Percentiles rank a stretch among this genome's conserved stretches.
Evolutionary conservation across 1,140 invertebrate species (phyloP).

Genomic region (Drosophila grimshawi): DNA sequence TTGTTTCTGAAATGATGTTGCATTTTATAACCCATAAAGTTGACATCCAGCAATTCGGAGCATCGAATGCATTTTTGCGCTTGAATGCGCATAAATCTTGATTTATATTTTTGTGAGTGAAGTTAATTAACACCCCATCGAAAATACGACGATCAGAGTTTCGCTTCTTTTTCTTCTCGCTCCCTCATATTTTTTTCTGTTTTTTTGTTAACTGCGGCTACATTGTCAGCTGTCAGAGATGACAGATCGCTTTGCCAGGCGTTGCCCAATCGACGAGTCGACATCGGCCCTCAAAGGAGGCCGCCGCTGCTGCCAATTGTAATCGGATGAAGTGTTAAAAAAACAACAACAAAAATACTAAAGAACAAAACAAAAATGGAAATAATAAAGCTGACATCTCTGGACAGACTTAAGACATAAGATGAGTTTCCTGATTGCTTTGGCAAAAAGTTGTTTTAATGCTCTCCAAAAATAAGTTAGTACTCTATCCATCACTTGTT

Average conservation of each 20-base stretch:
- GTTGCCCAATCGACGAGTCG: constrained; percentile 39
- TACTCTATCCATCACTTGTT: constrained; percentile 18
- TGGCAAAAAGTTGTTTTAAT: constrained; percentile 35
- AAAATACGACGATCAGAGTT: constrained; percentile 22
- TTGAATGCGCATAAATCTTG: constrained; percentile 58
- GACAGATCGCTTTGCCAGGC: constrained; percentile 70
- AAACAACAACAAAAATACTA: background rate
- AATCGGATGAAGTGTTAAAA: constrained; percentile 62
- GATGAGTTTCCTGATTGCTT: constrained; percentile 42
- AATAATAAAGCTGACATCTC: constrained; percentile 26
- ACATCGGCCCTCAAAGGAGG: constrained; percentile 8
- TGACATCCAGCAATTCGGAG: constrained; percentile 22
- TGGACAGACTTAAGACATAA: constrained; percentile 21
- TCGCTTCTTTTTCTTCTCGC: background rate
- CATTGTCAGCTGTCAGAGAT: constrained; percentile 72
- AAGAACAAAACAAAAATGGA: no score
- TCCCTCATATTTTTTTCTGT: background rate
- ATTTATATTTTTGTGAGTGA: constrained; percentile 61
- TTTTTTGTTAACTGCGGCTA: background rate
- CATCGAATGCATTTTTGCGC: constrained; percentile 56
- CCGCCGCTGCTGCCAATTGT: constrained; percentile 32
- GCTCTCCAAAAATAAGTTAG: constrained; percentile 22
- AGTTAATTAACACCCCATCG: constrained; percentile 70
- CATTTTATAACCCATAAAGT: constrained; percentile 46
- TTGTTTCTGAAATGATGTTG: constrained; percentile 52